Evolutionary conservation across 2,113 vertebrate genomes (phyloP).

Genomic region (Morone chrysops): DNA sequence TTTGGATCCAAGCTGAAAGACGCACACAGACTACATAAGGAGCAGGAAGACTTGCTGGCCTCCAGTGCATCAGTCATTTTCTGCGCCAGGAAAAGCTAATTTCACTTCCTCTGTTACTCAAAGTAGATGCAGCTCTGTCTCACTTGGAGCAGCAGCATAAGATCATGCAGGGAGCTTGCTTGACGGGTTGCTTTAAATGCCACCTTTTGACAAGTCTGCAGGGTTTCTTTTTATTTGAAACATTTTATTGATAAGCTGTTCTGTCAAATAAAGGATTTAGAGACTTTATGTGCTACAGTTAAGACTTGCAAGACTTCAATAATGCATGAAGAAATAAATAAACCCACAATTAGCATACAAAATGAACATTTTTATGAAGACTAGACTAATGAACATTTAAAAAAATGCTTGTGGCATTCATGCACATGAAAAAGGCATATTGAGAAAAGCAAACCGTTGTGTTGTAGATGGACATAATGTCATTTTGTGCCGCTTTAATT

Average conservation of each 20-base stretch:
- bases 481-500: not conserved
- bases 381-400: not conserved
- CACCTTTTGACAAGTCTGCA: not conserved
- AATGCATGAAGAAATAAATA: not conserved
- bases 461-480: no score
- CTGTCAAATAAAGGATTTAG: not conserved
- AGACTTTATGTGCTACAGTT: not conserved
- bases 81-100: conserved; percentile 11
- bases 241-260: conserved; percentile 2
- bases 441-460: not conserved
- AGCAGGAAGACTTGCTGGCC: conserved; percentile 2
- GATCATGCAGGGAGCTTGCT: not conserved
- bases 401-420: not conserved
- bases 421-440: not conserved
- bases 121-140: conserved; percentile 9
- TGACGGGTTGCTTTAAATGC: not conserved
- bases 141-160: conserved; percentile 11
- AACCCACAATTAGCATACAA: not conserved
- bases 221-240: not conserved
- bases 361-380: not conserved
- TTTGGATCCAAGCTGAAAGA: not conserved
- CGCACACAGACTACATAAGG: not conserved
- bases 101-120: conserved; percentile 58
- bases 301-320: not conserved
- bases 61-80: conserved; percentile 23